Base-by-base conservation (phyloP, 2,113 vertebrate genomes). In the Coturnix japonica region DNA sequence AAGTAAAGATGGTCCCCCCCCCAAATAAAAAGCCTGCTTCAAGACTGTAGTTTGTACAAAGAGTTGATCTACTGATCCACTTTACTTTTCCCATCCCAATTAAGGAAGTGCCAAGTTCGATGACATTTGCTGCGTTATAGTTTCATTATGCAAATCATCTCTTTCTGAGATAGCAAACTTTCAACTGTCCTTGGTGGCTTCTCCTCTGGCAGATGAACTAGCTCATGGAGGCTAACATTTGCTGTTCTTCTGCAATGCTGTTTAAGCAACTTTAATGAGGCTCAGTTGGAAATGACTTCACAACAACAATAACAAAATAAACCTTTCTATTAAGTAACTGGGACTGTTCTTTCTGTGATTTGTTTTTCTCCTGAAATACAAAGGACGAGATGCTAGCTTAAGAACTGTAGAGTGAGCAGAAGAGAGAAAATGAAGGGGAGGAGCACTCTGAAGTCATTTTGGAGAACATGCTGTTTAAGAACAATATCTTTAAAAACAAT, bases 181-280 rank as follows among this genome's bases (percentile, higher is more conserved):
- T 54, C 47, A 53, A 66, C 33, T 79, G 74, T 26, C 66, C 63
- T 21, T 39, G 13, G 47, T 60, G 44, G 28, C 37, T 90, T 74
- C 61, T 74, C 35, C n/a, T 72, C 65, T 85, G 73, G 71, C 26
- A 35, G 56, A 89, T 10, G 9, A 28, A 91, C 60, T 13, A 85
- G 9, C 57, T 87, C 18, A 66, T 3, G 9, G 26, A 3, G 26
- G 5, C 26, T 53, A 81, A 87, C 37, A 64, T 80, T 89, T 77
- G 31, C 51, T 95, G 28, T 49, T 93, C 54, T 89, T 85, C 39
- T 75, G 70, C 31, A 79, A 49, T 75, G 64, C 21, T 94, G 78
- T 70, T 82, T 75, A 51, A 41, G 26, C 33, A 81, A 56, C 4
- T 21, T 30, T 23, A 53, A 8, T 4, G 51, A 87, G 67, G 56